Evolutionary conservation across 2,888 invertebrate genomes (phyloP).

Genomic region (Meliscaeva auricollis): DNA sequence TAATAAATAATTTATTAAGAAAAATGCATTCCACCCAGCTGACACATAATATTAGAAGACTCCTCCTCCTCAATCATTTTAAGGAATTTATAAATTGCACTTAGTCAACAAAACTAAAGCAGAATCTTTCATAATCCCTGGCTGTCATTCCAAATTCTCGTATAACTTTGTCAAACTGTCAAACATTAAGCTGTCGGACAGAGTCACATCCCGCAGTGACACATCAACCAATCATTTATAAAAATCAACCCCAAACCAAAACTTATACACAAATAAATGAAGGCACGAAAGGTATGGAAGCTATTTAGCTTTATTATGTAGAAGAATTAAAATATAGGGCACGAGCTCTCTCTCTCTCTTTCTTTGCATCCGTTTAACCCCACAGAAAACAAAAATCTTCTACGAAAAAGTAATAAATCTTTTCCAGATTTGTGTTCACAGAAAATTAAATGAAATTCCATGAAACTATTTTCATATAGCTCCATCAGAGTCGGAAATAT

Average conservation of each 20-base stretch:
- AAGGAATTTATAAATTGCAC: conserved; percentile 38
- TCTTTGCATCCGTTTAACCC: conserved; percentile 61
- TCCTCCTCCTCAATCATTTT: neutral
- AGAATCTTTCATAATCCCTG: conserved; percentile 54
- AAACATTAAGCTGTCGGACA: conserved; percentile 34
- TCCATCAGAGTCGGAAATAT: neutral
- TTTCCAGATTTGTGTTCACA: conserved; percentile 46
- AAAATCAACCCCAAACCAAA: conserved; percentile 49
- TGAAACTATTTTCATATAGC: conserved; percentile 52
- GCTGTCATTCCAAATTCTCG: conserved; percentile 41
- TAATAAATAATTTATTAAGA: neutral
- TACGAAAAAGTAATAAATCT: conserved; percentile 64
- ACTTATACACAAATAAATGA: neutral
- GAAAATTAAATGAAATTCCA: conserved; percentile 17
- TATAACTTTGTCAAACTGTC: conserved; percentile 65
- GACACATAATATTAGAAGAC: too few relatives aligned
- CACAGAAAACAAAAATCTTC: conserved; percentile 55
- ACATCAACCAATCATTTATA: conserved; percentile 71
- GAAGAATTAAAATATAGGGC: conserved; percentile 63
- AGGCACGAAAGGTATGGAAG: neutral
- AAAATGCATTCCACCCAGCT: conserved; percentile 31
- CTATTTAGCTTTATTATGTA: conserved; percentile 45
- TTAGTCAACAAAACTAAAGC: conserved; percentile 35
- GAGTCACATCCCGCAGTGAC: conserved; percentile 61
- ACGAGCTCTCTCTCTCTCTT: too few relatives aligned